phyloP scores from a whole-genome alignment of 2,888 invertebrate species.

The Drosophila helvetica region DNA sequence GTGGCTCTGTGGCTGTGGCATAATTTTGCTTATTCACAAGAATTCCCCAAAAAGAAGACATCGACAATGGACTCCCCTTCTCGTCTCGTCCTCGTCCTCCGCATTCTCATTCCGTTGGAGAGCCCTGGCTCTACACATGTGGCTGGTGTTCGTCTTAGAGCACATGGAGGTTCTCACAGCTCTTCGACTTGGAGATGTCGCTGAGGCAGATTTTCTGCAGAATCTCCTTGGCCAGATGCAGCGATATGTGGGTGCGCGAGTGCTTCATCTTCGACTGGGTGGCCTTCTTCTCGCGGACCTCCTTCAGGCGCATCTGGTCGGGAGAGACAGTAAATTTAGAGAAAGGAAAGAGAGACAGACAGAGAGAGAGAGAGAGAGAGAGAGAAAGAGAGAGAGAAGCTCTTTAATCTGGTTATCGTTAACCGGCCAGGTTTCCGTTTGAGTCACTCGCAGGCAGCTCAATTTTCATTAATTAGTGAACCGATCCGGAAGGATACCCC shows the following conservation, averaged over 20 bases:
- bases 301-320: conserved; percentile 88
- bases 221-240: conserved; percentile 92
- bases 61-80: conserved; percentile 11
- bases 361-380: background rate
- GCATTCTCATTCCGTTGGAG: no score
- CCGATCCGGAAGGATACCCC: conserved; percentile 43
- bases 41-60: conserved; percentile 19
- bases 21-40: conserved; percentile 31
- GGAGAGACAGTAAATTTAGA: background rate
- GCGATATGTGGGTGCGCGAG: conserved; percentile 91
- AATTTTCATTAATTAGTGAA: conserved; percentile 72
- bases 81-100: conserved; percentile 11
- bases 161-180: conserved; percentile 94
- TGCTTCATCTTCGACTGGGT: conserved; percentile 89
- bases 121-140: background rate
- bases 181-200: conserved; percentile 93
- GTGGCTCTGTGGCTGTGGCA: conserved; percentile 23
- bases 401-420: conserved; percentile 38
- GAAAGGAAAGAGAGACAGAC: background rate
- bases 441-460: conserved; percentile 30
- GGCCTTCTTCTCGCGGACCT: conserved; percentile 90
- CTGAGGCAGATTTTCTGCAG: conserved; percentile 93
- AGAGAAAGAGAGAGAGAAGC: background rate
- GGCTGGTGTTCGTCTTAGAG: conserved; percentile 84
- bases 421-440: conserved; percentile 22